Percentiles rank a stretch among this genome's conserved stretches.
Conservation (phyloP, 2,113 vertebrate species). For the Pseudonaja textilis region DNA sequence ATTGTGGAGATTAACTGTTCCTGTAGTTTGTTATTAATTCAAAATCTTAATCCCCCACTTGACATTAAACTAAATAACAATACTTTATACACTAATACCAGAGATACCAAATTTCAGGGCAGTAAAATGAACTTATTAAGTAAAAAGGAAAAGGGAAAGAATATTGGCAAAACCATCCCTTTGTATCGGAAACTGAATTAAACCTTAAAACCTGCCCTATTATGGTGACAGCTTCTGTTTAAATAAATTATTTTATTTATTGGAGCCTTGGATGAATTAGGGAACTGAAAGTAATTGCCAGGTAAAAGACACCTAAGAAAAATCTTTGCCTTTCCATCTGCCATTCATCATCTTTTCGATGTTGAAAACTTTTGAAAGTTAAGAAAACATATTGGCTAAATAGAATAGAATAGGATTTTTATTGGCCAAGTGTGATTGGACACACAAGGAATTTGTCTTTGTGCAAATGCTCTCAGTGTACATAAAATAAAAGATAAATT, state of each 20-base stretch:
- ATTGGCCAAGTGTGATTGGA: too few relatives aligned
- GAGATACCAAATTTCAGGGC: neutral
- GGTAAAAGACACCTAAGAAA: accelerated
- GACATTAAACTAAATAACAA: slow-evolving; percentile 36
- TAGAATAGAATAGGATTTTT: too few relatives aligned
- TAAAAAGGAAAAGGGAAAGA: neutral
- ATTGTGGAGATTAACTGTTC: slow-evolving; percentile 52
- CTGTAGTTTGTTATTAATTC: slow-evolving; percentile 36
- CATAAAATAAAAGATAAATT: too few relatives aligned
- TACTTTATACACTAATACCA: slow-evolving; percentile 12
- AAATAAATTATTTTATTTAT: neutral
- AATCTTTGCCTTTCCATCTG: neutral
- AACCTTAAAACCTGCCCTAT: accelerated
- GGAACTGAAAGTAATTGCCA: neutral
- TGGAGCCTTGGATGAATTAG: neutral
- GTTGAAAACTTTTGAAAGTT: neutral
- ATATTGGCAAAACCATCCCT: neutral
- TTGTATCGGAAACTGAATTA: neutral
- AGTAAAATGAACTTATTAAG: slow-evolving; percentile 5
- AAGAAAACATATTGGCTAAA: neutral
- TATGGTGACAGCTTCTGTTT: neutral
- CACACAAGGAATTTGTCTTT: too few relatives aligned
- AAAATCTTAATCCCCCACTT: slow-evolving; percentile 46
- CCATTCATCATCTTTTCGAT: neutral
- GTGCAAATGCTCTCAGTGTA: too few relatives aligned